A percentile compares a stretch with the other conserved stretches of the same genome.
phyloP scores from a whole-genome alignment of 2,888 invertebrate genomes.

The Metopia argyrocephala region DNA sequence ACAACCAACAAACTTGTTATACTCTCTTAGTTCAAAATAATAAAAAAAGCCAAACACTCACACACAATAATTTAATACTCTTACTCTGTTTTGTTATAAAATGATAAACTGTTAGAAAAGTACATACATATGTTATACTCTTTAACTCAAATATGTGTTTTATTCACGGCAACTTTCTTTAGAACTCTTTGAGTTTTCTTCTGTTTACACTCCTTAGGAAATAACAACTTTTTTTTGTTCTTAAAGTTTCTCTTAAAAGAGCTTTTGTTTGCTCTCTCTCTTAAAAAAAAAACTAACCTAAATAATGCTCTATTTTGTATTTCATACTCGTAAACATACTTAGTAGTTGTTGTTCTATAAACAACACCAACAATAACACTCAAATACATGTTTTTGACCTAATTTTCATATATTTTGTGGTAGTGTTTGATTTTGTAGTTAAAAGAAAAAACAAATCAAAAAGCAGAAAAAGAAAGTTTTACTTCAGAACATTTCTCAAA shows the following conservation, averaged over 20 bases:
- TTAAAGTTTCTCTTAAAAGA: background rate
- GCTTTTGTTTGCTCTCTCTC: background rate
- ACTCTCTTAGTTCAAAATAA: constrained; percentile 28
- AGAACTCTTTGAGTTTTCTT: background rate
- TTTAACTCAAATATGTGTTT: background rate
- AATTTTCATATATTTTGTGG: constrained; percentile 49
- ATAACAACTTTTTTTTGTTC: background rate
- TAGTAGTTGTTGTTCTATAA: background rate
- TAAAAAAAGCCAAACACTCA: background rate
- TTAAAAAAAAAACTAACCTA: constrained; percentile 19
- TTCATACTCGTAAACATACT: background rate
- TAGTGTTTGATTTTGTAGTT: background rate
- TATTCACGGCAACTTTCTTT: background rate
- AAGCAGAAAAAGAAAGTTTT: background rate
- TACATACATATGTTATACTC: background rate
- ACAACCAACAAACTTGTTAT: constrained; percentile 17
- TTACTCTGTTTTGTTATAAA: background rate
- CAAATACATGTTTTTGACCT: constrained; percentile 49
- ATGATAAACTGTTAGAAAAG: background rate
- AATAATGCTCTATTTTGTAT: constrained; percentile 29
- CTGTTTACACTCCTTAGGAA: background rate
- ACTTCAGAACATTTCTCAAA: no score
- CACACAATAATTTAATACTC: background rate
- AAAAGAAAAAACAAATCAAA: background rate
- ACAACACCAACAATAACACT: background rate